Conservation (phyloP, 2,888 invertebrate species). For the Drosophila mettleri region DNA sequence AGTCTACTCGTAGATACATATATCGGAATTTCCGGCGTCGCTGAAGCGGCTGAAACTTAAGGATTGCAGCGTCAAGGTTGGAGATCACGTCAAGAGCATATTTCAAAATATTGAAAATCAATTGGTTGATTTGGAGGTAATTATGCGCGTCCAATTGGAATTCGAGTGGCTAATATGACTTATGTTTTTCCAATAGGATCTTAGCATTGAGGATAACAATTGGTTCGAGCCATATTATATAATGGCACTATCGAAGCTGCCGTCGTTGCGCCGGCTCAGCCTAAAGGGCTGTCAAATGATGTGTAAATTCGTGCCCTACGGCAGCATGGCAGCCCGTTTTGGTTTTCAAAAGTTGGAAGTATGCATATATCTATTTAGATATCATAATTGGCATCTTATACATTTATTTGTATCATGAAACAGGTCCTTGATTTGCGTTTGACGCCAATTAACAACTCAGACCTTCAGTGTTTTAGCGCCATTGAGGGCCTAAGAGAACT, state of each 20-base stretch:
- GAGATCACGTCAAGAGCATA: slow-evolving; percentile 76
- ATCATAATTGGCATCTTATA: background rate
- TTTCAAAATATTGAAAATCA: slow-evolving; percentile 83
- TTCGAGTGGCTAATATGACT: slow-evolving; percentile 11
- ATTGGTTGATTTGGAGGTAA: slow-evolving; percentile 79
- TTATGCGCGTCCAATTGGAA: background rate
- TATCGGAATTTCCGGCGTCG: slow-evolving; percentile 88
- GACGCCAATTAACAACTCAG: slow-evolving; percentile 87
- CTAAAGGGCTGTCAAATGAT: slow-evolving; percentile 89
- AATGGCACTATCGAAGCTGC: slow-evolving; percentile 90
- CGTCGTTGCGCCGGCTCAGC: slow-evolving; percentile 87
- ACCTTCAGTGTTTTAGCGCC: slow-evolving; percentile 87
- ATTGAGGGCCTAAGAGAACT: slow-evolving; percentile 86
- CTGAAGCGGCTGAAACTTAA: slow-evolving; percentile 87
- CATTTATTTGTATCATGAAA: slow-evolving; percentile 43
- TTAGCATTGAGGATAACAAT: slow-evolving; percentile 89
- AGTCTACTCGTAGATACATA: slow-evolving; percentile 86
- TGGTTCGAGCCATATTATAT: slow-evolving; percentile 91
- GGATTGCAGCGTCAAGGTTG: slow-evolving; percentile 79
- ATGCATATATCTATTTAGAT: background rate
- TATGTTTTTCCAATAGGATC: slow-evolving; percentile 85
- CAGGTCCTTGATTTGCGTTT: slow-evolving; percentile 86
- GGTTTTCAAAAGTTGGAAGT: slow-evolving; percentile 86
- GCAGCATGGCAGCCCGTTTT: slow-evolving; percentile 90
- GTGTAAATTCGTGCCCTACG: slow-evolving; percentile 91